Conservation (phyloP, 2,113 vertebrate species). For the Vireo altiloquus region DNA sequence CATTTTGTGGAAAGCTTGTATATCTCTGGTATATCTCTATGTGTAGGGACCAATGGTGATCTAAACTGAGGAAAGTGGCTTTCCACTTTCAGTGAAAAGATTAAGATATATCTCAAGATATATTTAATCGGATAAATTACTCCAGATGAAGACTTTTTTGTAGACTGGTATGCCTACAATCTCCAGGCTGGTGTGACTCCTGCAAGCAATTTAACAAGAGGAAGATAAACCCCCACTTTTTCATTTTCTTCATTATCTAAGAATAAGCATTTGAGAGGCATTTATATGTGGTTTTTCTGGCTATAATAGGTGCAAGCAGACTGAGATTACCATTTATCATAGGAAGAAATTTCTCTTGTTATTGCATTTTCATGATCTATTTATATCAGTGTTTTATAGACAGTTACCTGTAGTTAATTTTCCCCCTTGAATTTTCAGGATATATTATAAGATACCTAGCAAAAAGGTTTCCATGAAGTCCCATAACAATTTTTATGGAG, state of each 20-base stretch:
- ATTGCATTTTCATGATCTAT: slow-evolving; percentile 32
- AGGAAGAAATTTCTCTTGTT: background rate
- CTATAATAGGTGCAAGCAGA: background rate
- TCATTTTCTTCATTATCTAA: background rate
- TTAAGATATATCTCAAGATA: background rate
- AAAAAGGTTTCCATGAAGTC: slow-evolving; percentile 49
- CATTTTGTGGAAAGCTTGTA: background rate
- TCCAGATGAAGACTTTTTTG: background rate
- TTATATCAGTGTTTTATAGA: slow-evolving; percentile 54
- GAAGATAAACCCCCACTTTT: accelerated
- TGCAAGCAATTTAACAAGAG: background rate
- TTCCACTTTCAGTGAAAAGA: background rate
- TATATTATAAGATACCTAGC: slow-evolving; percentile 48
- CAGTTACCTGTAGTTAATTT: slow-evolving; percentile 66
- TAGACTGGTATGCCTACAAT: background rate
- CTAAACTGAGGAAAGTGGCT: background rate
- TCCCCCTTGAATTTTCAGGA: slow-evolving; percentile 61
- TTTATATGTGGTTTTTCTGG: background rate
- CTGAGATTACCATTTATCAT: background rate
- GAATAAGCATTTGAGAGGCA: background rate
- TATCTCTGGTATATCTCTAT: background rate
- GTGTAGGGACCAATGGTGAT: background rate
- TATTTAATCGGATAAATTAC: background rate
- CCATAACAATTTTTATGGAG: slow-evolving; percentile 60
- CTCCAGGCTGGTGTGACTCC: background rate